Base-by-base conservation (phyloP, 1,140 invertebrate genomes). In the Drosophila baimaii region DNA sequence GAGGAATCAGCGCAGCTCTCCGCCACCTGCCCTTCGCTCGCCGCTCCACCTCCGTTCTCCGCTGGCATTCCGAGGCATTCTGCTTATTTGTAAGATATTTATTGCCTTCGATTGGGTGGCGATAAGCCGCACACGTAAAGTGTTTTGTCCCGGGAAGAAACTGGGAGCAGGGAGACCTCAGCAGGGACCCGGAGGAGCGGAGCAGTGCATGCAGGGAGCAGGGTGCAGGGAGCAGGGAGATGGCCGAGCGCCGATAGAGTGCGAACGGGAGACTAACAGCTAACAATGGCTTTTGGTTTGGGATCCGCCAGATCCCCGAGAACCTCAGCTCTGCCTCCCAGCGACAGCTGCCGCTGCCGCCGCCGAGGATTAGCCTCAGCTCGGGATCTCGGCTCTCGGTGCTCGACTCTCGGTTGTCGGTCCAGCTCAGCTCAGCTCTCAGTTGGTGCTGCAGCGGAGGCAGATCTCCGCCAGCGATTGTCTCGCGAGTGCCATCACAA, bases 51-150 rank as follows among this genome's bases (percentile, higher is more conserved):
- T 3, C 15, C 23, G 58, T 44, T 44, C 64, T 68, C 59, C 46
- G 65, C 65, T 52, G 56, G 69, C 68, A 91, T 91, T 91, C 90
- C 90, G 82, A 79, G 86, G 88, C 90, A 91, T 91, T 91, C 90
- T 90, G 90, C 90, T 91, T 91, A 91, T 91, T 91, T 91, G 90
- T 91, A 91, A 91, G 90, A 91, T 91, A 91, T 91, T 91, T 91
- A 91, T 91, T 91, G 90, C 90, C 84, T 86, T 90, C 79, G 90
- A 91, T 91, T 91, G 88, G 69, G 63, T 70, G 65, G 75, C 88
- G 90, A 91, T 91, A 91, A 86, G 85, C 85, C 72, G 75, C 85
- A 89, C 85, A 89, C 85, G 85, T 89, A 90, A 90, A 90, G 85
- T 90, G 85, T 90, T 89, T 79, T 88, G 86, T 84, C 63, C 68